Evolutionary conservation across 92 coral and sea anemone genomes (phyloP).

Genomic region (Bergia puertoricense): DNA sequence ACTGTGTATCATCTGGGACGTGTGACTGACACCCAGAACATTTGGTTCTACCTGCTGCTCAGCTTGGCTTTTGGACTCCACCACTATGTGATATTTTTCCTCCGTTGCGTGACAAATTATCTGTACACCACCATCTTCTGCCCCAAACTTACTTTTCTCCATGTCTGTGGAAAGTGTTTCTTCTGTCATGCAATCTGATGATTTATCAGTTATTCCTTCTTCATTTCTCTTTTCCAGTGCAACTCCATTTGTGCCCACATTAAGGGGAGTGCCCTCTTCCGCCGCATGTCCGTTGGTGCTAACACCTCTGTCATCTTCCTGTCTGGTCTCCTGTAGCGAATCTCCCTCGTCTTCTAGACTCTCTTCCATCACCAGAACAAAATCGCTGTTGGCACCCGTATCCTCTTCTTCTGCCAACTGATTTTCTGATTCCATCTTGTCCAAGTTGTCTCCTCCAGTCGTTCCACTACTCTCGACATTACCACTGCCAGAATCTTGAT

Average conservation of each 20-base stretch:
- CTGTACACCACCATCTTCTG: not conserved
- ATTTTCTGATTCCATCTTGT: not conserved
- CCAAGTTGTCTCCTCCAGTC: not conserved
- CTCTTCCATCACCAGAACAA: conserved; percentile 31
- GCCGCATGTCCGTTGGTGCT: conserved; percentile 20
- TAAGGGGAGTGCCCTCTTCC: not conserved
- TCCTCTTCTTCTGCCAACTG: not conserved
- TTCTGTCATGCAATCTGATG: not conserved
- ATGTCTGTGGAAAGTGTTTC: not conserved
- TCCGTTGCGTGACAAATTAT: conserved; percentile 23
- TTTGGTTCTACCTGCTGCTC: conserved; percentile 15
- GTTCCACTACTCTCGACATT: not conserved
- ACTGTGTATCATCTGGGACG: not conserved
- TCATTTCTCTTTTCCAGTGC: not conserved
- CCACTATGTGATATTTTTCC: not conserved
- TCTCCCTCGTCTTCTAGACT: conserved; percentile 4
- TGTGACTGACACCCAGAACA: not conserved
- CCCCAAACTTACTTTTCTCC: not conserved
- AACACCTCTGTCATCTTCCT: not conserved
- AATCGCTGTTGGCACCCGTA: conserved; percentile 9
- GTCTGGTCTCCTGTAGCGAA: not conserved
- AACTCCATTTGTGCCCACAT: not conserved
- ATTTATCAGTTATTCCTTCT: not conserved
- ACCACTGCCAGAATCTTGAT: not conserved
- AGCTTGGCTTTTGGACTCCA: not conserved